Percentiles rank a stretch among this genome's conserved stretches.
These are phyloP conservation scores for Mustela erminea DNA, from an alignment of 2,797 vertebrate genomes.

Conservation along the genomic window DNA sequence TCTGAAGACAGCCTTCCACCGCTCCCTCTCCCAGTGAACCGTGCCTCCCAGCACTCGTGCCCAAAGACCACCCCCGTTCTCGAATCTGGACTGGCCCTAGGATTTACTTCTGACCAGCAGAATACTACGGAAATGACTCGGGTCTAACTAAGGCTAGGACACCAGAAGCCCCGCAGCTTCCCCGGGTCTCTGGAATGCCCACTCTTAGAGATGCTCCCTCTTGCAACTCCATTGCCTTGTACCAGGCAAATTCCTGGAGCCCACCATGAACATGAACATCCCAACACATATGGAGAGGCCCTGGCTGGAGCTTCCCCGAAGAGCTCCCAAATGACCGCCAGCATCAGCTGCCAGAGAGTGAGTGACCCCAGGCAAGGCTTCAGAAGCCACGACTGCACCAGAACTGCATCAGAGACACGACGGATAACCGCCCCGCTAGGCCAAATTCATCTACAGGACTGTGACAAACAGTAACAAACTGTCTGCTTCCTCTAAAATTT, in stretches of 20 bases:
- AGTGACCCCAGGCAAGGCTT: background rate
- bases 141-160: background rate
- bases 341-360: fast-evolving
- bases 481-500: background rate
- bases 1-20: too few species aligned
- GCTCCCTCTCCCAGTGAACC: background rate
- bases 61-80: background rate
- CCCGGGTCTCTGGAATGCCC: background rate
- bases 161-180: background rate
- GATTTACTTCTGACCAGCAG: background rate
- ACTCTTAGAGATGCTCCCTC: background rate
- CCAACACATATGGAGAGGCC: background rate
- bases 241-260: background rate
- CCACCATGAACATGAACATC: background rate
- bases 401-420: background rate
- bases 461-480: background rate
- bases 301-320: fast-evolving
- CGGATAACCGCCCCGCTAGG: background rate
- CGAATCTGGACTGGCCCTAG: background rate
- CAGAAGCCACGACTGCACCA: background rate
- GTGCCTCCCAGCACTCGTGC: background rate
- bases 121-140: background rate
- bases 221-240: background rate
- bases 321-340: background rate
- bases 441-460: background rate